A percentile compares a stretch with the other conserved stretches of the same genome.
Conservation (phyloP, 2,797 vertebrate species). For the Thamnophis elegans region DNA sequence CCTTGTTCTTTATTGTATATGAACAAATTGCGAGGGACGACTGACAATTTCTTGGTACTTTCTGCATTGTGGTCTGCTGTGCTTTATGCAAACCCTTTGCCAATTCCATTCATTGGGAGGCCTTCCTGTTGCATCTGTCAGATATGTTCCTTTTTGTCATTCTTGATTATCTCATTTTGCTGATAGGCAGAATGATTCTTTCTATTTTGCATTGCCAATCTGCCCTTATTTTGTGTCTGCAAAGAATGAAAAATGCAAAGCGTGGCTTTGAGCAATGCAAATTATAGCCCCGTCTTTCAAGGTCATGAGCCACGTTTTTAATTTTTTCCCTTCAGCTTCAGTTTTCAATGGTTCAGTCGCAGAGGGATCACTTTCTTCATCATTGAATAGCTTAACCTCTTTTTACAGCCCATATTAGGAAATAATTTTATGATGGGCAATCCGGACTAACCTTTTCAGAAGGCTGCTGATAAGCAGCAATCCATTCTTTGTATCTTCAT, state of each 20-base stretch:
- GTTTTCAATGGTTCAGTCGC: neutral
- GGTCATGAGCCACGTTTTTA: neutral
- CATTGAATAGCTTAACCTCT: neutral
- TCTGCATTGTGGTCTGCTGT: neutral
- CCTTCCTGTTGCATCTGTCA: neutral
- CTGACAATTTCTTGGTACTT: neutral
- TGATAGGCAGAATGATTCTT: neutral
- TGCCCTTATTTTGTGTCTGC: neutral
- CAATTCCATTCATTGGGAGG: neutral
- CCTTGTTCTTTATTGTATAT: slow-evolving; percentile 17
- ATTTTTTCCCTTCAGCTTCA: neutral
- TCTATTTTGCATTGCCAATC: neutral
- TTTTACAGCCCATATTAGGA: neutral
- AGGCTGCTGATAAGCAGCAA: neutral
- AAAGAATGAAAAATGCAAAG: slow-evolving; percentile 14
- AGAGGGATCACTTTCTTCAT: neutral
- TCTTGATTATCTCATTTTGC: neutral
- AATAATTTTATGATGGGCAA: neutral
- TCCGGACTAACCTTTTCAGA: neutral
- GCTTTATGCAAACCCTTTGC: neutral
- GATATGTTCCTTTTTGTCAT: neutral
- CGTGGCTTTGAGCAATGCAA: neutral
- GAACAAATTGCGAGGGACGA: neutral
- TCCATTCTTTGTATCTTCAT: neutral
- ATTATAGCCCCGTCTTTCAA: neutral